phyloP scores from a whole-genome alignment of 2,113 vertebrate genomes.

The Solea solea region DNA sequence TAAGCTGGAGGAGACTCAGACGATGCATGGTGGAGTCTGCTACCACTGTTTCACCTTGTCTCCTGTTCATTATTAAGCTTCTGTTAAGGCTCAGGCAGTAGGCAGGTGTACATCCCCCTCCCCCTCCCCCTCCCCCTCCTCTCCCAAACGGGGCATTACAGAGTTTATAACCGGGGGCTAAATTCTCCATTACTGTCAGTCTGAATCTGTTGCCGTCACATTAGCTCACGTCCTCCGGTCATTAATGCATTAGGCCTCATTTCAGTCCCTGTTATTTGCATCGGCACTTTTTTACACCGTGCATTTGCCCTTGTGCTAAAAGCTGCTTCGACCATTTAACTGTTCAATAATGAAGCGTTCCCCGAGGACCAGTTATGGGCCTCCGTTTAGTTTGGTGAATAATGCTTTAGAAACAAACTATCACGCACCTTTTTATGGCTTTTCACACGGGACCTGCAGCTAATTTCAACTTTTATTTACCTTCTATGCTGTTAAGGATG shows the following conservation, averaged over 20 bases:
- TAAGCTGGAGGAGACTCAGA: slow-evolving; percentile 55
- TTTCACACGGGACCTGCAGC: not conserved
- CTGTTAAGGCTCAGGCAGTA: slow-evolving; percentile 82
- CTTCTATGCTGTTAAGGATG: too few species aligned
- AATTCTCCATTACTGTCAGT: slow-evolving; percentile 97
- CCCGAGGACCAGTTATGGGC: slow-evolving; percentile 49
- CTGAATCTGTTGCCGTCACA: slow-evolving; percentile 84
- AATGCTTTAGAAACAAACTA: not conserved
- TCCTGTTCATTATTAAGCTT: slow-evolving; percentile 87
- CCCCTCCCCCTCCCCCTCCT: slow-evolving; percentile 14
- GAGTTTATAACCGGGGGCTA: slow-evolving; percentile 87
- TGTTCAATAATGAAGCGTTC: slow-evolving; percentile 76
- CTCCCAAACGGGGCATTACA: slow-evolving; percentile 40
- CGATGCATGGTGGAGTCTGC: slow-evolving; percentile 25
- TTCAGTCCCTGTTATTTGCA: slow-evolving; percentile 81
- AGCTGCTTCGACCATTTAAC: slow-evolving; percentile 72
- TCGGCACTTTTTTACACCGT: slow-evolving; percentile 70
- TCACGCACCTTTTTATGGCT: slow-evolving; percentile 5
- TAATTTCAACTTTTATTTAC: slow-evolving; percentile 14
- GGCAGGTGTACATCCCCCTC: slow-evolving; percentile 71
- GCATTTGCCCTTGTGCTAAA: slow-evolving; percentile 73
- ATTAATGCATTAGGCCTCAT: slow-evolving; percentile 88
- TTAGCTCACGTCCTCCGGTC: slow-evolving; percentile 85
- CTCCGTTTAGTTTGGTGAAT: slow-evolving; percentile 18
- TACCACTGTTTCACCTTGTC: slow-evolving; percentile 86